Conservation (phyloP, 1,140 invertebrate species). For the Drosophila lini region DNA sequence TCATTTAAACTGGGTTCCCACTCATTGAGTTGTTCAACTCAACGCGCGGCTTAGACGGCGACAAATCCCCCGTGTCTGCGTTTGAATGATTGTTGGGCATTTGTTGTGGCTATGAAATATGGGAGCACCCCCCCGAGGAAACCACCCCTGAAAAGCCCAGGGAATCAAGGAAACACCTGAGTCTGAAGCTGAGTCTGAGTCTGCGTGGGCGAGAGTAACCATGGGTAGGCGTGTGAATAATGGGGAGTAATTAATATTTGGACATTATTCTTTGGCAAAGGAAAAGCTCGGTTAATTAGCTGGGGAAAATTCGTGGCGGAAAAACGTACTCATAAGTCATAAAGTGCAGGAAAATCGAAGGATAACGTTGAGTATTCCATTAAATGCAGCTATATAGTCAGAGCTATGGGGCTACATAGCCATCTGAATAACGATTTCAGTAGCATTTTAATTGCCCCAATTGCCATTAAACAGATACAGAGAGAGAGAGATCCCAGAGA, state of each 20-base stretch:
- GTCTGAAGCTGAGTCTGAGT: constrained; percentile 27
- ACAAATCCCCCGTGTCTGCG: constrained; percentile 38
- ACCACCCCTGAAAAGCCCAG: constrained; percentile 11
- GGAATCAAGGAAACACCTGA: constrained; percentile 49
- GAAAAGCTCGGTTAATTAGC: constrained; percentile 58
- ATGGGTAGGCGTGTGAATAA: constrained; percentile 56
- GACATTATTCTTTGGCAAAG: constrained; percentile 35
- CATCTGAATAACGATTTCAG: constrained; percentile 56
- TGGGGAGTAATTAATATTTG: constrained; percentile 71
- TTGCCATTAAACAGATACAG: constrained; percentile 35
- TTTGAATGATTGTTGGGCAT: constrained; percentile 69
- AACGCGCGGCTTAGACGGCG: constrained; percentile 45
- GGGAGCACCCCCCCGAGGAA: constrained; percentile 1
- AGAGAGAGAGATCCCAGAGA: constrained; percentile 1
- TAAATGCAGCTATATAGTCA: constrained; percentile 59
- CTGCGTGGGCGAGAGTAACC: not conserved
- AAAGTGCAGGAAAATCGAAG: constrained; percentile 68
- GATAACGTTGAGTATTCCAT: constrained; percentile 56
- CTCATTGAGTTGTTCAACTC: constrained; percentile 76
- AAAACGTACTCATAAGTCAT: constrained; percentile 60
- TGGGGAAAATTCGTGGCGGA: constrained; percentile 35
- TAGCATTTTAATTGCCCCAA: constrained; percentile 73
- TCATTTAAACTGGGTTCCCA: constrained; percentile 57
- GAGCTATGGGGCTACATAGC: constrained; percentile 7
- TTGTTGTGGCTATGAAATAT: constrained; percentile 53